phyloP scores from a whole-genome alignment of 2,113 vertebrate species.

The Labeo rohita region DNA sequence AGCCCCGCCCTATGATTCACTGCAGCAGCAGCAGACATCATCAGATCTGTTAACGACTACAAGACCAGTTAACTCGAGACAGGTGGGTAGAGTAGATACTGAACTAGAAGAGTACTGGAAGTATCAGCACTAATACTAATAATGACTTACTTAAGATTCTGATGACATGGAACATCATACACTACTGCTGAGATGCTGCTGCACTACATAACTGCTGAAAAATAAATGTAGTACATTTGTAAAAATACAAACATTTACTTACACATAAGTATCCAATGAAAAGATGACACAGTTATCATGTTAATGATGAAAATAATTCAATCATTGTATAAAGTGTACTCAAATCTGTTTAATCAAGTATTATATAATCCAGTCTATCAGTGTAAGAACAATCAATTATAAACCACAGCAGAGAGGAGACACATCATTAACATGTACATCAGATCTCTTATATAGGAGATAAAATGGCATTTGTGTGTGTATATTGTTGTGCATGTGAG shows the following conservation, averaged over 20 bases:
- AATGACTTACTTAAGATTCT: not conserved
- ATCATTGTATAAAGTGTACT: not conserved
- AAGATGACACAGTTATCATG: not conserved
- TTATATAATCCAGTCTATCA: not conserved
- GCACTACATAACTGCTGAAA: not conserved
- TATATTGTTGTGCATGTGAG: not conserved
- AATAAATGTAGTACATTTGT: not conserved
- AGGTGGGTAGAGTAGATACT: not conserved
- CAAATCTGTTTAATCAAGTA: not conserved
- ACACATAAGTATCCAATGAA: not conserved
- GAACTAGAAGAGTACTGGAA: not conserved
- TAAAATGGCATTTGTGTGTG: not conserved
- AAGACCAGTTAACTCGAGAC: not conserved
- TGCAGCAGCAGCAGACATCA: not conserved
- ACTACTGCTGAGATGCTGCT: not conserved
- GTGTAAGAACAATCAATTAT: not conserved
- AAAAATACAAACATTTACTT: not conserved
- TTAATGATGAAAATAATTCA: not conserved
- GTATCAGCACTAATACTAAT: not conserved
- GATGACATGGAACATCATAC: not conserved
- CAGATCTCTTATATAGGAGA: not conserved
- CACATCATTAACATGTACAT: not conserved
- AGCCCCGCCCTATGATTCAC: constrained; percentile 1
- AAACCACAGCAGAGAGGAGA: not conserved
- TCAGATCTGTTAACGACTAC: not conserved